phyloP scores from a whole-genome alignment of 2,888 invertebrate genomes.

The Drosophila greeni region DNA sequence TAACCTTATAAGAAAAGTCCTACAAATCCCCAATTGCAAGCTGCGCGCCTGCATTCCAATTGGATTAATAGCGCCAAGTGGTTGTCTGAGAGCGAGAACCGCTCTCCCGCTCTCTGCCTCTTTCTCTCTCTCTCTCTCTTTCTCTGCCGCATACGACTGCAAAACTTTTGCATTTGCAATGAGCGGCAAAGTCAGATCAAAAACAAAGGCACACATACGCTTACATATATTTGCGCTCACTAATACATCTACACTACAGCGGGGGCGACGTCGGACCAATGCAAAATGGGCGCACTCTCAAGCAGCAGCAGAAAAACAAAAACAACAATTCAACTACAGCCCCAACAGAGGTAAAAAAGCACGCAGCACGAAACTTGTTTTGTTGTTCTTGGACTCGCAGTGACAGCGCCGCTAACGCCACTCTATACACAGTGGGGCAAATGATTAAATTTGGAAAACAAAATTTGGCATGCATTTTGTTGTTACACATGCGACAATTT shows the following conservation, averaged over 20 bases:
- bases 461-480: neutral
- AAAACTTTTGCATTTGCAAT: slow-evolving; percentile 67
- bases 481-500: neutral
- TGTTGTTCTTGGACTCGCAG: slow-evolving; percentile 33
- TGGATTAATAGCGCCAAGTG: slow-evolving; percentile 64
- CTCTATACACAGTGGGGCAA: slow-evolving; percentile 34
- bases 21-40: slow-evolving; percentile 49
- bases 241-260: slow-evolving; percentile 15
- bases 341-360: slow-evolving; percentile 34
- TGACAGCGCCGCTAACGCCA: slow-evolving; percentile 8
- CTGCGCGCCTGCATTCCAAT: slow-evolving; percentile 66
- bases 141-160: slow-evolving; percentile 48
- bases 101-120: slow-evolving; percentile 7
- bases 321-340: slow-evolving; percentile 27
- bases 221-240: slow-evolving; percentile 4
- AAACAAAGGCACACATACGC: slow-evolving; percentile 39
- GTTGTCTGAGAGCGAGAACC: slow-evolving; percentile 36
- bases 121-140: neutral
- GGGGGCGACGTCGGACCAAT: slow-evolving; percentile 41
- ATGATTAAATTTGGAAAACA: neutral
- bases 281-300: slow-evolving; percentile 59
- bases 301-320: slow-evolving; percentile 17
- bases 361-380: slow-evolving; percentile 40
- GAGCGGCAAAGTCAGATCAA: slow-evolving; percentile 44
- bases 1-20: slow-evolving; percentile 3